These are phyloP conservation scores for Electrophaes corylata DNA, from an alignment of 2,888 invertebrate species.

Conservation along the genomic window DNA sequence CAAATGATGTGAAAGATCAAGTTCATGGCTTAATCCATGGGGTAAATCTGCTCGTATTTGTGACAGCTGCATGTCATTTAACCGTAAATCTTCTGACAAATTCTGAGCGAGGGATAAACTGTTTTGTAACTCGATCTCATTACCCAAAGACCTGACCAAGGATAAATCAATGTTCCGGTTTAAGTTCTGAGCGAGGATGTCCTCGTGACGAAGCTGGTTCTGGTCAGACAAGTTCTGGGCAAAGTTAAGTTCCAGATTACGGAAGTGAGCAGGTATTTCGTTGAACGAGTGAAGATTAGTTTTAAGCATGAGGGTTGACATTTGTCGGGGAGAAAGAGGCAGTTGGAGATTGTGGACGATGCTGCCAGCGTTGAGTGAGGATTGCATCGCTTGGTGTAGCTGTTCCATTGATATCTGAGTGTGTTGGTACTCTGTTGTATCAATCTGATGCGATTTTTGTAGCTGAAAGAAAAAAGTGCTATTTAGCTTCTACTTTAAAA, in stretches of 20 bases:
- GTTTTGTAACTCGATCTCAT: conserved; percentile 51
- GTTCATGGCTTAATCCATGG: conserved; percentile 59
- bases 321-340: conserved; percentile 72
- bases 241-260: conserved; percentile 61
- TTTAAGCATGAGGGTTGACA: conserved; percentile 75
- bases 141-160: conserved; percentile 41
- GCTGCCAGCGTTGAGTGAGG: conserved; percentile 57
- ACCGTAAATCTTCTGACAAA: conserved; percentile 58
- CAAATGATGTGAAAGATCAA: conserved; percentile 62
- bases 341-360: conserved; percentile 73
- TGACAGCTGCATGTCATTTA: conserved; percentile 48
- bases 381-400: conserved; percentile 74
- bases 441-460: conserved; percentile 71
- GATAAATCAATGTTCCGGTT: conserved; percentile 57
- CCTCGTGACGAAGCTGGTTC: conserved; percentile 24
- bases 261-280: conserved; percentile 67
- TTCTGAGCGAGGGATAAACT: conserved; percentile 56
- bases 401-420: conserved; percentile 75
- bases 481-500: too few relatives aligned
- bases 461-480: conserved; percentile 53
- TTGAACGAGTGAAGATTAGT: conserved; percentile 65
- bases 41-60: conserved; percentile 53
- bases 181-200: conserved; percentile 57
- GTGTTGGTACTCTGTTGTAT: conserved; percentile 66
- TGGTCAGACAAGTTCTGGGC: conserved; percentile 53